Conservation (phyloP, 2,797 vertebrate species). For the Siniperca obscura region DNA sequence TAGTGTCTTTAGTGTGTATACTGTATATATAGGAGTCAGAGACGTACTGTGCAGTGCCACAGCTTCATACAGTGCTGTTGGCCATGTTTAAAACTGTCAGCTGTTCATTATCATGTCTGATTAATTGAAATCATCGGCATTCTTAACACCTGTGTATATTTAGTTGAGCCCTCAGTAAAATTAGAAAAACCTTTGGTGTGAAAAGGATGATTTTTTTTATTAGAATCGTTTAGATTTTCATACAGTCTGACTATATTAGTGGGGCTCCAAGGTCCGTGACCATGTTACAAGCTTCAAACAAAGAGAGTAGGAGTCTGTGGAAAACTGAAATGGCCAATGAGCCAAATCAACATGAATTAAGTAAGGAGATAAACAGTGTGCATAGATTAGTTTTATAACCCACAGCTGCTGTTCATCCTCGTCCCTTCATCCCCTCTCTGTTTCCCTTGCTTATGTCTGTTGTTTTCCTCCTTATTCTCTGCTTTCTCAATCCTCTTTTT, state of each 20-base stretch:
- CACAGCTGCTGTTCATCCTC: constrained; percentile 15
- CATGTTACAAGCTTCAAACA: neutral
- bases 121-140: neutral
- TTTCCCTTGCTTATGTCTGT: neutral
- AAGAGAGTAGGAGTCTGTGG: constrained; percentile 12
- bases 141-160: neutral
- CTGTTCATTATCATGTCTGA: constrained; percentile 22
- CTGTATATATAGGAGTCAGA: neutral
- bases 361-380: constrained; percentile 34
- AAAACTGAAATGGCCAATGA: constrained; percentile 28
- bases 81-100: neutral
- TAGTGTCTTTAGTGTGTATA: neutral
- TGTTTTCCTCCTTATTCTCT: neutral
- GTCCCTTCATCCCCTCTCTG: neutral
- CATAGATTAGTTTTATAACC: constrained; percentile 22
- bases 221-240: neutral
- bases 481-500: neutral
- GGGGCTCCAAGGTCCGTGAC: constrained; percentile 3
- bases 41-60: neutral
- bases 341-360: constrained; percentile 26
- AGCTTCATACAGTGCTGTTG: neutral
- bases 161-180: neutral
- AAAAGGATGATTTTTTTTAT: neutral
- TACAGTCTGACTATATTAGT: neutral
- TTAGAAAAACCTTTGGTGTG: neutral